A percentile compares a stretch with the other conserved stretches of the same genome.
Evolutionary conservation across 2,888 invertebrate species (phyloP).

Genomic region (Entomobrya multifasciata): DNA sequence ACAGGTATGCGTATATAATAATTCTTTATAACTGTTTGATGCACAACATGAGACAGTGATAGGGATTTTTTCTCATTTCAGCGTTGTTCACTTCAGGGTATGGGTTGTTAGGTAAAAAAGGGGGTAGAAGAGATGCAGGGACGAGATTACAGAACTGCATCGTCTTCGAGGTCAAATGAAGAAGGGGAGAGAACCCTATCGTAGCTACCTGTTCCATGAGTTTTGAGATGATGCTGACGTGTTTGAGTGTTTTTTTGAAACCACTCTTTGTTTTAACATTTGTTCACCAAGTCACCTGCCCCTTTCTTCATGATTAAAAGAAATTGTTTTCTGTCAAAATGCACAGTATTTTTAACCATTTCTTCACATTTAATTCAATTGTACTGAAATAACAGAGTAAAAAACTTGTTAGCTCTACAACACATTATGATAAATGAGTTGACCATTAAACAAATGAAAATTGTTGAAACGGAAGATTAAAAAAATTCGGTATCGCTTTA

Average conservation of each 20-base stretch:
- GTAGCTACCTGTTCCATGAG: conserved; percentile 42
- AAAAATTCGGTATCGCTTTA: conserved; percentile 31
- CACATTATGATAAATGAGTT: conserved; percentile 54
- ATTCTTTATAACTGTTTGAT: conserved; percentile 33
- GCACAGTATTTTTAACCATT: conserved; percentile 25
- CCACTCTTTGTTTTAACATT: background rate
- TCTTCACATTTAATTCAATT: conserved; percentile 52
- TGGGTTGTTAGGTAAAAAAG: conserved; percentile 28
- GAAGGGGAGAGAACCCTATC: no score
- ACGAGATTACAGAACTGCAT: background rate
- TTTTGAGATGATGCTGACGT: background rate
- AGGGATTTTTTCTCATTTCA: background rate
- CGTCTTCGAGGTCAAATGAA: conserved; percentile 41
- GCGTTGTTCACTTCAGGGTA: conserved; percentile 32
- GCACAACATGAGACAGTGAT: background rate
- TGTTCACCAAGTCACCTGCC: conserved; percentile 36
- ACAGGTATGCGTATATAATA: conserved; percentile 3
- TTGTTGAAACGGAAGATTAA: background rate
- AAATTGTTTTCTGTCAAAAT: conserved; percentile 50
- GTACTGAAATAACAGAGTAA: background rate
- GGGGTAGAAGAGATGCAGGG: background rate
- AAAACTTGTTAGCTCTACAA: background rate
- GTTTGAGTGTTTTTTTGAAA: conserved; percentile 14
- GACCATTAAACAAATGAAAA: conserved; percentile 56
- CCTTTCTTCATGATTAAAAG: background rate